Evolutionary conservation across 2,888 invertebrate species (phyloP), one percentile per base, ranked within the genome.

Genomic region (Rotaria magnacalcarata): DNA sequence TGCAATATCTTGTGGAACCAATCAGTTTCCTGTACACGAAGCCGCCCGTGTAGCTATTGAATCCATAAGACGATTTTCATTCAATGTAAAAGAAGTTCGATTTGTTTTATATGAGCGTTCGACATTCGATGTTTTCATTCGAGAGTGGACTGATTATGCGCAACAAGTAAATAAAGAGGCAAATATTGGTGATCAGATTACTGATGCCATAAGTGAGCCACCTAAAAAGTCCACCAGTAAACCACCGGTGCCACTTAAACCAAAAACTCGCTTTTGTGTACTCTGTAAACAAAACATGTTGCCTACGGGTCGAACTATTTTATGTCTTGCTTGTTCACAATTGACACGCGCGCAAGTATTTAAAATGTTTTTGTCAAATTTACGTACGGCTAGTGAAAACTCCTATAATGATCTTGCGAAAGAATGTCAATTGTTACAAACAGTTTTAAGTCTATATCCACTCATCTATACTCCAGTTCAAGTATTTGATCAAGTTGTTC

Each of bases 1-100:
- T 14, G 80, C 80, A n/a, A 80, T 80, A 47, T 80, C 80, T n/a
- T 80, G 80, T 80, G 80, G 80, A n/a, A 47, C 47, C 10, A 1
- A 47, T n/a, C 47, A 4, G 11, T 80, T 47, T n/a, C 80, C 80
- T 80, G 24, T 47, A n/a, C 1, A 47, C 1, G 47, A 80, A 80
- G 80, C 80, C 24, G 80, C 80, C 4, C 43, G 80, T 47, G 47
- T 80, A 10, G 47, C 80, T 11, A 47, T 80, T 21, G 80, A 80
- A 8, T 80, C 80, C 0, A 24, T 80, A 80, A 34, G 47, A n/a
- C 8, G n/a, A 24, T 80, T 47, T 80, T 43, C 80, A 47, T n/a
- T 11, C 47, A 80, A 80, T 47, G 47, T 80, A 3, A 43, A 47
- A 80, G 80, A 80, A 4, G 47, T 80, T 43, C 80, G 80, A n/a